A percentile compares a stretch with the other conserved stretches of the same genome.
Conservation (phyloP, 64 coral and sea anemone genomes). For the Exaiptasia diaphana region DNA sequence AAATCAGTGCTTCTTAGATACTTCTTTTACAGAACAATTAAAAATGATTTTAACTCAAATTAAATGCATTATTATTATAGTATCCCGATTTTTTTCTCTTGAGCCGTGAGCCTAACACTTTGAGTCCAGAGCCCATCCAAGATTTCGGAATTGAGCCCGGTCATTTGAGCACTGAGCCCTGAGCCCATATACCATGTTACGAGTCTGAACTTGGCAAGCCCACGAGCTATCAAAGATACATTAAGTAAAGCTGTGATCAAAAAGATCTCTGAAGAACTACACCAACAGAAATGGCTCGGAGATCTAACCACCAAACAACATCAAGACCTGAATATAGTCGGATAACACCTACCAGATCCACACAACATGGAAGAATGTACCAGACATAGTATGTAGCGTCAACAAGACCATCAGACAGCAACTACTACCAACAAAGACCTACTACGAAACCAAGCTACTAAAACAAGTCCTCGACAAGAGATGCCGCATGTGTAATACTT, state of each 20-base stretch:
- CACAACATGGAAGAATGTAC: conserved; percentile 21
- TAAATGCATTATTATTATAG: too few species aligned
- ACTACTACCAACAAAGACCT: not conserved
- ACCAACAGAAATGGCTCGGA: conserved; percentile 10
- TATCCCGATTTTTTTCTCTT: too few species aligned
- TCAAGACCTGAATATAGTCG: conserved; percentile 2
- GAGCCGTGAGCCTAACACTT: too few species aligned
- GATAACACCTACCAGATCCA: not conserved
- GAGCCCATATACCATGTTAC: too few species aligned
- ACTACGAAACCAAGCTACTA: not conserved
- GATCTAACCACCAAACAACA: conserved; percentile 2
- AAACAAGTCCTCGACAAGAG: not conserved
- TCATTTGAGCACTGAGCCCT: too few species aligned
- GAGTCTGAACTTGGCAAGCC: too few species aligned
- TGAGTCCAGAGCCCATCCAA: too few species aligned
- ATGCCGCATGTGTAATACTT: not conserved
- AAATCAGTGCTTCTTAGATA: too few species aligned
- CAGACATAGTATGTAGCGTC: conserved; percentile 6
- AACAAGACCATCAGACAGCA: conserved; percentile 22
- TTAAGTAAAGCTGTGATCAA: not conserved
- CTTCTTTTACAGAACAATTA: too few species aligned
- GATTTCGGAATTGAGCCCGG: too few species aligned
- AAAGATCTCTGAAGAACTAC: not conserved
- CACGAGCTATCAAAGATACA: not conserved
- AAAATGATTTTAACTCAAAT: too few species aligned